A percentile compares a stretch with the other conserved stretches of the same genome.
Evolutionary conservation across 2,113 vertebrate genomes (phyloP).

Genomic region (Dasyurus viverrinus): DNA sequence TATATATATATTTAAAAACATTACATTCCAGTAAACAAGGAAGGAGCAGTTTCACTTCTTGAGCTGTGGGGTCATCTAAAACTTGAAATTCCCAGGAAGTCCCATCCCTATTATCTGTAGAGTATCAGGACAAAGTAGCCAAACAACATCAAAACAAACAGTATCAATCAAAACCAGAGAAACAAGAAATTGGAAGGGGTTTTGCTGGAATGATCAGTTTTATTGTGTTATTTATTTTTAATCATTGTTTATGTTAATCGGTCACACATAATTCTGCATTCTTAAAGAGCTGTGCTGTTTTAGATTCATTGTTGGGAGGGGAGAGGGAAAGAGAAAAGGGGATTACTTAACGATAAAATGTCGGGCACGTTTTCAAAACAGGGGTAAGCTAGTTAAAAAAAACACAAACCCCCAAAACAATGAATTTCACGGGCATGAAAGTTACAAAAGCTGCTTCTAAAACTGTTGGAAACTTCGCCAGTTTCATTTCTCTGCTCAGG

Average conservation of each 20-base stretch:
- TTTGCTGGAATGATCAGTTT: neutral
- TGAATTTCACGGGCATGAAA: conserved; percentile 1
- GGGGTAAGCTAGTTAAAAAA: neutral
- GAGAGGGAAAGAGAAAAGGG: neutral
- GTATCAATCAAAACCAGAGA: conserved; percentile 3
- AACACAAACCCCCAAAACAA: conserved; percentile 1
- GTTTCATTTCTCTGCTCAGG: conserved; percentile 31
- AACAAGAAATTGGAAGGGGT: conserved; percentile 13
- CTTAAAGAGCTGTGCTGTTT: conserved; percentile 30
- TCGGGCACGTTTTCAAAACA: conserved; percentile 7
- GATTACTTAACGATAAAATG: conserved; percentile 20
- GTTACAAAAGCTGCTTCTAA: neutral
- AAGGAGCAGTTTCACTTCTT: neutral
- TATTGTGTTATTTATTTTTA: neutral
- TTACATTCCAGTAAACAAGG: neutral
- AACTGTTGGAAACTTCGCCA: conserved; percentile 29
- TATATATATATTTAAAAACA: neutral
- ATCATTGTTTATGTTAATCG: conserved; percentile 13
- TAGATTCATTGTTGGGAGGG: neutral
- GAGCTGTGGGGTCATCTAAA: conserved; percentile 16
- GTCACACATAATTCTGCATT: conserved; percentile 33
- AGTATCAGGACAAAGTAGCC: neutral
- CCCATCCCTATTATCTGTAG: conserved; percentile 18
- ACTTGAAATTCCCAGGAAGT: conserved; percentile 12
- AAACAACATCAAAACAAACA: conserved; percentile 33